These are phyloP conservation scores for Latrodectus elegans DNA, from an alignment of 2,888 invertebrate species.

Conservation along the genomic window DNA sequence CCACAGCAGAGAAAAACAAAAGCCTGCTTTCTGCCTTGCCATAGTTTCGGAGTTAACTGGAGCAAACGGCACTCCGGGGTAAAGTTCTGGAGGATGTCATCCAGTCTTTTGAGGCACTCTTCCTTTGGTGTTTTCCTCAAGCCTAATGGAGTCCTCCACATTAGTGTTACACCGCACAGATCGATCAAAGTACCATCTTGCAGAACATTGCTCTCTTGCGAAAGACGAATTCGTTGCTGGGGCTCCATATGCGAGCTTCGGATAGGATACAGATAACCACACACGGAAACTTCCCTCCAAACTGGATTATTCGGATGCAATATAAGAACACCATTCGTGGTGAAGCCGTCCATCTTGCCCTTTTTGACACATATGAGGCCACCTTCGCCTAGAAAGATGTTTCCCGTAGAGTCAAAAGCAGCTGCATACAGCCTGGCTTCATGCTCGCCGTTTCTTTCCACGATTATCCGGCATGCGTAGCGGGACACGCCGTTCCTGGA, in stretches of 20 bases:
- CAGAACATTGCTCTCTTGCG: constrained; percentile 89
- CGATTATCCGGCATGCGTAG: constrained; percentile 97
- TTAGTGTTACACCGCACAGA: constrained; percentile 96
- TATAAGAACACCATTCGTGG: constrained; percentile 97
- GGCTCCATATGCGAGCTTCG: constrained; percentile 87
- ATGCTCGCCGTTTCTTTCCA: constrained; percentile 90
- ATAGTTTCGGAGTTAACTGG: neutral
- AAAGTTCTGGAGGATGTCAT: constrained; percentile 4
- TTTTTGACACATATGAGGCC: constrained; percentile 74
- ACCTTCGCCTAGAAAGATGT: constrained; percentile 98
- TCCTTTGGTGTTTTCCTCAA: constrained; percentile 93
- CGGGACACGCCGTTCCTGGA: constrained; percentile 82
- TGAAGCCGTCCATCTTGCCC: constrained; percentile 97
- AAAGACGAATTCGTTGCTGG: constrained; percentile 89
- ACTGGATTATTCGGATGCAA: constrained; percentile 94
- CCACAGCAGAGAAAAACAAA: constrained; percentile 44
- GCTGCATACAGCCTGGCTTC: constrained; percentile 97
- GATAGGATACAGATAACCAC: constrained; percentile 96
- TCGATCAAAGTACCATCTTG: constrained; percentile 98
- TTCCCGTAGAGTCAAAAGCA: constrained; percentile 97
- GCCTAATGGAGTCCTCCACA: constrained; percentile 98
- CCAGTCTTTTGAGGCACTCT: constrained; percentile 72
- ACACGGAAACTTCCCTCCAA: constrained; percentile 98
- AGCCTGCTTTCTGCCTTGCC: neutral
- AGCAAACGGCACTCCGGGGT: constrained; percentile 15